A percentile compares a stretch with the other conserved stretches of the same genome.
Evolutionary conservation across 2,113 vertebrate species (phyloP).

Genomic region (Serilophus lunatus): DNA sequence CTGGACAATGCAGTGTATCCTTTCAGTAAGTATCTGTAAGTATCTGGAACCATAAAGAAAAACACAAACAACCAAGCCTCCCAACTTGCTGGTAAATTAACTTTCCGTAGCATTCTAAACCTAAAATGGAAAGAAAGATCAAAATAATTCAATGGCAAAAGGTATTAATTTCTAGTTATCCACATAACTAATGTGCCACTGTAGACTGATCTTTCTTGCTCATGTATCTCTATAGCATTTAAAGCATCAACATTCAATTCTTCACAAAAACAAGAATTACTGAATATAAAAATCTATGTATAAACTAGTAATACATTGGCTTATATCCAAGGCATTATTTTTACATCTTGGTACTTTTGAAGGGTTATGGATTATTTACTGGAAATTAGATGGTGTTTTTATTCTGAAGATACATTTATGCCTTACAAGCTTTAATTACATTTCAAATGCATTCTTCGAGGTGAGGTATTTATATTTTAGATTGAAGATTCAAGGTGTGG

Average conservation of each 20-base stretch:
- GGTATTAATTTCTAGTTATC: not conserved
- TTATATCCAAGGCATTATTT: too few relatives aligned
- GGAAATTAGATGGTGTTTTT: not conserved
- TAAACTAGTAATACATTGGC: not conserved
- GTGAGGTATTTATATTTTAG: constrained; percentile 5
- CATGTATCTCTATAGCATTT: not conserved
- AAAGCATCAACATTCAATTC: not conserved
- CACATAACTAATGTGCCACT: not conserved
- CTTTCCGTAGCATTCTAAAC: not conserved
- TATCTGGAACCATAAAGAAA: not conserved
- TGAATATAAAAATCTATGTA: not conserved
- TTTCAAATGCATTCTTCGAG: not conserved
- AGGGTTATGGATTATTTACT: not conserved
- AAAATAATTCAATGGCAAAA: not conserved
- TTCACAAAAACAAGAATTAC: not conserved
- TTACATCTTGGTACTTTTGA: too few relatives aligned
- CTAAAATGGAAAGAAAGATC: not conserved
- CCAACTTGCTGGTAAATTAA: not conserved
- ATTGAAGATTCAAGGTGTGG: constrained; percentile 18
- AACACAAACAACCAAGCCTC: rapidly evolving
- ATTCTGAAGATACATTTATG: not conserved
- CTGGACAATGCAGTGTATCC: not conserved
- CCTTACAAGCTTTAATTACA: constrained; percentile 19
- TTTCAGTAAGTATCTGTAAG: not conserved
- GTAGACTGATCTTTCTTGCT: not conserved